phyloP scores from a whole-genome alignment of 2,888 invertebrate genomes.

The Erpobdella octoculata region DNA sequence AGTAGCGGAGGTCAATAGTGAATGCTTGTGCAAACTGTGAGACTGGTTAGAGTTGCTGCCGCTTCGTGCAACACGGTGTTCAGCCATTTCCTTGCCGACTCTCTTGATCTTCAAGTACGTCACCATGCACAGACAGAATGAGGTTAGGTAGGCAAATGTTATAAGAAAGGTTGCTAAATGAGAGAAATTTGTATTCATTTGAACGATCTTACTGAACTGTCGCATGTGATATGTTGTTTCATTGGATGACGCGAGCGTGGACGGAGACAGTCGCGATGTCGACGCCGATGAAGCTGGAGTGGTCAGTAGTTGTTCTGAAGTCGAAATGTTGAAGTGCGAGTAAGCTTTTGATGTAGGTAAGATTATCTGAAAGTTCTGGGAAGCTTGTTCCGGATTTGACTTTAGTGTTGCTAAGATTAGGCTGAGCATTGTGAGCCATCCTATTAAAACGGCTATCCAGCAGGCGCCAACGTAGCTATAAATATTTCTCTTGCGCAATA shows the following conservation, averaged over 20 bases:
- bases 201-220: not conserved
- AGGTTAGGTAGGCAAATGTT: slow-evolving; percentile 29
- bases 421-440: slow-evolving; percentile 20
- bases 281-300: not conserved
- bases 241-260: too few relatives aligned
- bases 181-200: slow-evolving; percentile 17
- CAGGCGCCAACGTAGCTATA: slow-evolving; percentile 23
- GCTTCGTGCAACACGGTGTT: too few relatives aligned
- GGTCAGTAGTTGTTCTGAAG: not conserved
- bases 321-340: too few relatives aligned
- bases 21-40: too few relatives aligned
- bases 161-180: slow-evolving; percentile 31
- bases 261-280: not conserved
- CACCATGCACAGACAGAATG: slow-evolving; percentile 31
- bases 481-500: slow-evolving; percentile 28
- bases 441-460: slow-evolving; percentile 29
- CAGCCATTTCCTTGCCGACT: slow-evolving; percentile 31
- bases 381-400: too few relatives aligned
- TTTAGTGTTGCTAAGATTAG: not conserved
- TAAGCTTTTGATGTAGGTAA: too few relatives aligned
- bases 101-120: slow-evolving; percentile 34
- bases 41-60: too few relatives aligned
- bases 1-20: too few relatives aligned
- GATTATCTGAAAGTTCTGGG: too few relatives aligned
- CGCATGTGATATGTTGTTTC: not conserved